A percentile compares a stretch with the other conserved stretches of the same genome.
These are phyloP conservation scores for Microctenopoma steveboyesi DNA, from an alignment of 2,797 vertebrate genomes.

Conservation along the genomic window DNA sequence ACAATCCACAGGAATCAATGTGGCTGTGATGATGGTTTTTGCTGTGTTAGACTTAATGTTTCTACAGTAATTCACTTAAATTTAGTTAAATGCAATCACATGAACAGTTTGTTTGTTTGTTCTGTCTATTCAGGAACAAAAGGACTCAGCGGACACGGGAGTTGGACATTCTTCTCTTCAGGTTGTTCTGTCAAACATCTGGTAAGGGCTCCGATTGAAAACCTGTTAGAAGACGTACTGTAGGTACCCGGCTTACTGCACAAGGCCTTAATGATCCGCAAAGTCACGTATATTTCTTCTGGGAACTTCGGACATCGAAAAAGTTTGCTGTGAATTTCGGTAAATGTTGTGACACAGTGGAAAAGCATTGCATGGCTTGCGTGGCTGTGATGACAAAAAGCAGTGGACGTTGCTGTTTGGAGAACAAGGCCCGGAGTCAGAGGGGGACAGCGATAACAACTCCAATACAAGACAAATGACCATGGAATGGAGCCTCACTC, in stretches of 20 bases:
- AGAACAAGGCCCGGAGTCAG: slow-evolving; percentile 56
- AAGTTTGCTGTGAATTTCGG: slow-evolving; percentile 30
- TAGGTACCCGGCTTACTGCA: too few relatives aligned
- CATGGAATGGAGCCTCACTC: slow-evolving; percentile 38
- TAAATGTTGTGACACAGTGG: slow-evolving; percentile 19
- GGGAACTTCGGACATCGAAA: slow-evolving; percentile 40
- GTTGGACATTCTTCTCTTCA: slow-evolving; percentile 15
- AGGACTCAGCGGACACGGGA: slow-evolving; percentile 7
- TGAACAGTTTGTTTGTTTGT: too few relatives aligned
- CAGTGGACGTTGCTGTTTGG: slow-evolving; percentile 1
- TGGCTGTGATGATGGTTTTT: background rate
- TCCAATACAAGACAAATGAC: slow-evolving; percentile 49
- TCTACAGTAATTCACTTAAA: background rate
- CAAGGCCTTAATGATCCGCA: background rate
- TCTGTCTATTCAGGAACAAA: slow-evolving; percentile 39
- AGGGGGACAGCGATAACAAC: slow-evolving; percentile 30
- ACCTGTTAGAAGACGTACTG: too few relatives aligned
- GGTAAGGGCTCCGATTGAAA: slow-evolving; percentile 41
- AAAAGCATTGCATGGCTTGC: background rate
- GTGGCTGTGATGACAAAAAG: slow-evolving; percentile 33
- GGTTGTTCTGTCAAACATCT: slow-evolving; percentile 4
- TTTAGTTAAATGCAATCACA: background rate
- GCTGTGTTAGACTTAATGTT: background rate
- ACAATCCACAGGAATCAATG: background rate
- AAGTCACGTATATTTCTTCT: slow-evolving; percentile 6